Conservation (phyloP, 2,888 invertebrate genomes). For the Calameuta idolon region DNA sequence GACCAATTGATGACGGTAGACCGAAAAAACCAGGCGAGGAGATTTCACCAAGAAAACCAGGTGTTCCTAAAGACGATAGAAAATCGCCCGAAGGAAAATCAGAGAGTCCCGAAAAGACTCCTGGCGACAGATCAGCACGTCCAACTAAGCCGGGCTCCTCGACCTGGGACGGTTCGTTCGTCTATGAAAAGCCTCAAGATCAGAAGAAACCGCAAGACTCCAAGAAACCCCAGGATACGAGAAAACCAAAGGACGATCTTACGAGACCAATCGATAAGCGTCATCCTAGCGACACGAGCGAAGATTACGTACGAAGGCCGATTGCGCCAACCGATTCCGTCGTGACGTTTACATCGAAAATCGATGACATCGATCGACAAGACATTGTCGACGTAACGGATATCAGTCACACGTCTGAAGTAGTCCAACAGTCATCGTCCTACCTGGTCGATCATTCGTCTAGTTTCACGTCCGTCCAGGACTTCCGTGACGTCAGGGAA, state of each 20-base stretch:
- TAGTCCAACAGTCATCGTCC: constrained; percentile 44
- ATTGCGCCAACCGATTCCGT: background rate
- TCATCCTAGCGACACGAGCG: constrained; percentile 14
- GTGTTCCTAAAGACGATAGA: background rate
- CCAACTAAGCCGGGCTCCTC: constrained; percentile 55
- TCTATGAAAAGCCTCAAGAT: constrained; percentile 44
- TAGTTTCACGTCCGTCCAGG: constrained; percentile 52
- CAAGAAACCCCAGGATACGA: constrained; percentile 28
- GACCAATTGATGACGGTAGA: constrained; percentile 15
- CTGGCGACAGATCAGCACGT: constrained; percentile 40
- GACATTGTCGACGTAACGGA: constrained; percentile 65
- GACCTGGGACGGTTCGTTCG: constrained; percentile 57
- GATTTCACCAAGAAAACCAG: constrained; percentile 11
- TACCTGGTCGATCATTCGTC: constrained; percentile 56
- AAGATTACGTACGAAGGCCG: background rate
- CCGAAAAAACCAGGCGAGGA: constrained; percentile 14
- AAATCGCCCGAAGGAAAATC: constrained; percentile 4
- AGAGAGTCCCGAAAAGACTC: constrained; percentile 39
- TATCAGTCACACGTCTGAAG: constrained; percentile 62
- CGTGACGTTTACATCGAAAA: constrained; percentile 13
- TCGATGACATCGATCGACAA: constrained; percentile 18
- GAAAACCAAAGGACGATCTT: constrained; percentile 19
- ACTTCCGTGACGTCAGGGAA: constrained; percentile 39
- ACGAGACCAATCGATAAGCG: background rate
- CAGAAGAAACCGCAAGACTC: constrained; percentile 21